phyloP scores from a whole-genome alignment of 2,113 vertebrate species.

The Hucho hucho region DNA sequence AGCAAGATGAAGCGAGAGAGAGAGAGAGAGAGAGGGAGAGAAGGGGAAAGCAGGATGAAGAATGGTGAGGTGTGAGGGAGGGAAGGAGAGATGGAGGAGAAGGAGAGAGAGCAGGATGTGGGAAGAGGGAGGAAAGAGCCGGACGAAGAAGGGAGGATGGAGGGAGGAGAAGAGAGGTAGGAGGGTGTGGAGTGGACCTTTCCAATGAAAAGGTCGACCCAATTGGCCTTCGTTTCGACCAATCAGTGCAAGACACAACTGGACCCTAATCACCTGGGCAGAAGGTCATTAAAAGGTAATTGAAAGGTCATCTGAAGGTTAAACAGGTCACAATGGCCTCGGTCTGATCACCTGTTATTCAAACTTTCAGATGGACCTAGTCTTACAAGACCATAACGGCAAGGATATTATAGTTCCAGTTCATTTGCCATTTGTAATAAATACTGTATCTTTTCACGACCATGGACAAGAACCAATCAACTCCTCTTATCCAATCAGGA shows the following conservation, averaged over 20 bases:
- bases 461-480: too few species aligned
- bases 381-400: constrained; percentile 24
- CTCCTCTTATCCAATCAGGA: too few species aligned
- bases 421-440: too few species aligned
- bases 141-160: neutral
- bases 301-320: constrained; percentile 45
- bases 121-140: constrained; percentile 7
- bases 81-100: constrained; percentile 40
- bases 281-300: constrained; percentile 60
- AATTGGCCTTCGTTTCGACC: constrained; percentile 53
- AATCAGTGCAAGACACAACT: constrained; percentile 49
- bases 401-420: neutral
- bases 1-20: neutral
- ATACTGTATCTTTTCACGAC: too few species aligned
- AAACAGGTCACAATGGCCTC: constrained; percentile 35
- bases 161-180: constrained; percentile 25
- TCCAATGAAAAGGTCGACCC: constrained; percentile 60
- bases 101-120: constrained; percentile 28
- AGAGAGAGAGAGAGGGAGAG: neutral
- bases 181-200: constrained; percentile 56
- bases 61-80: too few species aligned
- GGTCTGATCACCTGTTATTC: constrained; percentile 61
- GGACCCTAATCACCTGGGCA: constrained; percentile 62
- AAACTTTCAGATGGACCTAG: constrained; percentile 53
- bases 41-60: neutral